Conservation (phyloP, 2,113 vertebrate species). For the Gavialis gangeticus region DNA sequence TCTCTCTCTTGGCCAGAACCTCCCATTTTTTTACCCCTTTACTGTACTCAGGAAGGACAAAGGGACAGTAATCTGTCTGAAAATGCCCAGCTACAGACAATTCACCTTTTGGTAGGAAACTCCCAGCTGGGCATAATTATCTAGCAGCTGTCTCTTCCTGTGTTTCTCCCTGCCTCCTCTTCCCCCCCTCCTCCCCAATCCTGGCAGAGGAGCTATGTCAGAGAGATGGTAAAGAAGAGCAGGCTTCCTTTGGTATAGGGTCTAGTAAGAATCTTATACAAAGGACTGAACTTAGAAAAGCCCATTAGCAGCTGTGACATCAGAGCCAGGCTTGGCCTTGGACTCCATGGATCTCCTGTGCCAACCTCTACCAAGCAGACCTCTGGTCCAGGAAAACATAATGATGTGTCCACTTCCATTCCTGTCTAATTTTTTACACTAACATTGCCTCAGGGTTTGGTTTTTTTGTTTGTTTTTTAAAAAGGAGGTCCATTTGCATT, state of each 20-base stretch:
- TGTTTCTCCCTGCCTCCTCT: not conserved
- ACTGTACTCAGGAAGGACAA: not conserved
- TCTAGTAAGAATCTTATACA: not conserved
- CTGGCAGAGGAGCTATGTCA: not conserved
- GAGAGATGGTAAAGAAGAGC: not conserved
- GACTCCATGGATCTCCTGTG: not conserved
- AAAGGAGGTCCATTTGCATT: not conserved
- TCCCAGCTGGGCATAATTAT: not conserved
- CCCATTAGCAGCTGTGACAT: not conserved
- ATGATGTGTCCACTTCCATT: not conserved
- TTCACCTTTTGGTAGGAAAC: not conserved
- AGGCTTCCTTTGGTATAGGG: not conserved
- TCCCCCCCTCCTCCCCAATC: not conserved
- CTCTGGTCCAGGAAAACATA: not conserved
- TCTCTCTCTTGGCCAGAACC: not conserved
- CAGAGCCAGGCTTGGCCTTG: not conserved
- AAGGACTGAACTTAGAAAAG: not conserved
- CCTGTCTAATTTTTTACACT: not conserved
- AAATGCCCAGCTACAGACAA: fast-evolving
- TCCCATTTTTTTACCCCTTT: not conserved
- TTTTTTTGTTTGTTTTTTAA: not conserved
- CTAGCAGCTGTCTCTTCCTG: not conserved
- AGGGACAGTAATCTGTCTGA: not conserved
- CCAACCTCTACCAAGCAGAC: not conserved
- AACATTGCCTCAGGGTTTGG: not conserved